Conservation (phyloP, 1,140 invertebrate species). For the Psix sp. region DNA sequence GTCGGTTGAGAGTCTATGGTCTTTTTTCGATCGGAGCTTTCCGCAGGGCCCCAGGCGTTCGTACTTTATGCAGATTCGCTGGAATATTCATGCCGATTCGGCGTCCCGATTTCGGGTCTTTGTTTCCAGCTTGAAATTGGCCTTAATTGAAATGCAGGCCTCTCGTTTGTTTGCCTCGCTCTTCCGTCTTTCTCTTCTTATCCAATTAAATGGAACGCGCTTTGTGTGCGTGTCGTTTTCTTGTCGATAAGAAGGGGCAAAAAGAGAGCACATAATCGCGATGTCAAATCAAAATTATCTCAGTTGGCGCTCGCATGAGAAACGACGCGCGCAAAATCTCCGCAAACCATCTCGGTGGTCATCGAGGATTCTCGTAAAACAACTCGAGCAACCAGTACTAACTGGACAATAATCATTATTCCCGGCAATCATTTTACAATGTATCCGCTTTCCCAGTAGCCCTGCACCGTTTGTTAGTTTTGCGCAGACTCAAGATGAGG, state of each 20-base stretch:
- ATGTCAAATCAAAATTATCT: too few relatives aligned
- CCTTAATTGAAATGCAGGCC: not conserved
- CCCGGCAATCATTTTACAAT: conserved; percentile 22
- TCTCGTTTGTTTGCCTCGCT: too few relatives aligned
- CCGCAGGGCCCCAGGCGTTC: not conserved
- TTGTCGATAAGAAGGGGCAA: too few relatives aligned
- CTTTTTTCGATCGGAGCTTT: not conserved
- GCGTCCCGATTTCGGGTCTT: too few relatives aligned
- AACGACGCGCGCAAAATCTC: not conserved
- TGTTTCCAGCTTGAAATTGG: conserved; percentile 1
- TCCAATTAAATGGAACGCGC: too few relatives aligned
- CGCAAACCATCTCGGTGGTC: conserved; percentile 1
- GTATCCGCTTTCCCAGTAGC: conserved; percentile 9
- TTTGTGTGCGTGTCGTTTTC: too few relatives aligned
- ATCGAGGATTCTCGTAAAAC: conserved; percentile 28
- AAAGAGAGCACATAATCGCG: too few relatives aligned
- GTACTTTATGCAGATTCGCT: conserved; percentile 1
- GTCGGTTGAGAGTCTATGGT: not conserved
- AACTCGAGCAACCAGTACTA: conserved; percentile 23
- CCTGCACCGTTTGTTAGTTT: conserved; percentile 23
- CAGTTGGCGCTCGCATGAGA: too few relatives aligned
- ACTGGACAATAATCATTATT: conserved; percentile 23
- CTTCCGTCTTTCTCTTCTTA: too few relatives aligned
- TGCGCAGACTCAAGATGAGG: conserved; percentile 19
- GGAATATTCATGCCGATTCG: conserved; percentile 19